Percentiles rank a stretch among this genome's conserved stretches.
Conservation (phyloP, 2,888 invertebrate species). For the Mesorhabditis spiculigera region DNA sequence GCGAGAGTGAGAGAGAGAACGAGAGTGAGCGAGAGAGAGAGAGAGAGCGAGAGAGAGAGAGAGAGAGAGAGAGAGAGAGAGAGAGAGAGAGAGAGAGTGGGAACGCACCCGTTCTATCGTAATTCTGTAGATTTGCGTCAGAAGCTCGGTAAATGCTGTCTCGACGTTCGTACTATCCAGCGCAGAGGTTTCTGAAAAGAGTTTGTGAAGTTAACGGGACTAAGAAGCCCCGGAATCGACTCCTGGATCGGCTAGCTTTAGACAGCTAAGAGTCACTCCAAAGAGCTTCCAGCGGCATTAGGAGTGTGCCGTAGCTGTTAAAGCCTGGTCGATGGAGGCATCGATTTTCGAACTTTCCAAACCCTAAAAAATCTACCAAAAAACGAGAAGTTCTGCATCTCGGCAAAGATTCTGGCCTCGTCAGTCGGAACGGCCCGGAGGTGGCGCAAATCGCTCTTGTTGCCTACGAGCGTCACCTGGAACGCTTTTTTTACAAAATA, state of each 20-base stretch:
- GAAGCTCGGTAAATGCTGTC: constrained; percentile 98
- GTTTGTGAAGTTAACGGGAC: constrained; percentile 58
- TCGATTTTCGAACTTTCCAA: too few relatives aligned
- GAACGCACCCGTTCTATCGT: constrained; percentile 36
- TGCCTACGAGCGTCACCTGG: constrained; percentile 95
- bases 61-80: too few relatives aligned
- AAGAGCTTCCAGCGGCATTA: too few relatives aligned
- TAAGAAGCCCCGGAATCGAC: not conserved
- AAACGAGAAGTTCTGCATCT: constrained; percentile 55
- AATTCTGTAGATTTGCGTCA: constrained; percentile 70
- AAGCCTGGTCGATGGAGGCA: too few relatives aligned
- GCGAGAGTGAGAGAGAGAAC: too few relatives aligned
- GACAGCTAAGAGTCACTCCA: too few relatives aligned
- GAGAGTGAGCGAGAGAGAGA: too few relatives aligned
- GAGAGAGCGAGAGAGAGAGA: too few relatives aligned
- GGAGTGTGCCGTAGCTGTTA: too few relatives aligned
- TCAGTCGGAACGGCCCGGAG: constrained; percentile 96
- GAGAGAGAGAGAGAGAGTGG: too few relatives aligned
- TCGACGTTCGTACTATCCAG: constrained; percentile 99
- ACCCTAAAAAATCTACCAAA: constrained; percentile 34
- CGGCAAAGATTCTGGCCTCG: constrained; percentile 93
- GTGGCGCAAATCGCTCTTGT: constrained; percentile 94
- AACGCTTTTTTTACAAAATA: too few relatives aligned
- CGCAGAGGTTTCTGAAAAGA: constrained; percentile 84
- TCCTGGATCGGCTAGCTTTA: too few relatives aligned